A percentile compares a stretch with the other conserved stretches of the same genome.
These are phyloP conservation scores for Oxytorus armatus DNA, from an alignment of 2,888 invertebrate species.

Conservation along the genomic window DNA sequence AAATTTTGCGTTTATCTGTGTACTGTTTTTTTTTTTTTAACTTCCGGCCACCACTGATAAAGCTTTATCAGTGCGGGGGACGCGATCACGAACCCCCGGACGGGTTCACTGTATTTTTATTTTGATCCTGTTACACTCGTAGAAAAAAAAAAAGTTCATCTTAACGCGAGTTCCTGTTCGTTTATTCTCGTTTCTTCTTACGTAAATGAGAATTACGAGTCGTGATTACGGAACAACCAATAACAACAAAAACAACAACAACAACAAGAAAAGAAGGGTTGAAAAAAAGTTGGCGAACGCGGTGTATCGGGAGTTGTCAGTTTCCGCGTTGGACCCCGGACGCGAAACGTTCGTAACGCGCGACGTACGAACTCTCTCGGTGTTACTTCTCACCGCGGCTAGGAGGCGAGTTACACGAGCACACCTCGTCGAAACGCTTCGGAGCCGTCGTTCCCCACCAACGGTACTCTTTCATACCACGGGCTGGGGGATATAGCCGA, in stretches of 20 bases:
- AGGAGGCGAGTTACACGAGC: conserved; percentile 47
- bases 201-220: no score
- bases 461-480: neutral
- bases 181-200: no score
- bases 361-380: conserved; percentile 52
- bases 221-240: no score
- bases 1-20: neutral
- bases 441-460: conserved; percentile 23
- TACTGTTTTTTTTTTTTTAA: neutral
- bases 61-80: no score
- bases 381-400: conserved; percentile 55
- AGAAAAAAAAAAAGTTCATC: no score
- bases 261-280: neutral
- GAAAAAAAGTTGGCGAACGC: neutral
- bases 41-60: neutral
- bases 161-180: no score
- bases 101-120: no score
- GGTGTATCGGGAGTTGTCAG: conserved; percentile 1
- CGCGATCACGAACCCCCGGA: no score
- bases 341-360: conserved; percentile 34
- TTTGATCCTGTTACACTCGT: no score
- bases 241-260: no score
- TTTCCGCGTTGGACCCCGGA: neutral
- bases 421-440: conserved; percentile 34
- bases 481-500: conserved; percentile 17